Conservation (phyloP, 2,797 vertebrate species). For the Syncerus caffer region DNA sequence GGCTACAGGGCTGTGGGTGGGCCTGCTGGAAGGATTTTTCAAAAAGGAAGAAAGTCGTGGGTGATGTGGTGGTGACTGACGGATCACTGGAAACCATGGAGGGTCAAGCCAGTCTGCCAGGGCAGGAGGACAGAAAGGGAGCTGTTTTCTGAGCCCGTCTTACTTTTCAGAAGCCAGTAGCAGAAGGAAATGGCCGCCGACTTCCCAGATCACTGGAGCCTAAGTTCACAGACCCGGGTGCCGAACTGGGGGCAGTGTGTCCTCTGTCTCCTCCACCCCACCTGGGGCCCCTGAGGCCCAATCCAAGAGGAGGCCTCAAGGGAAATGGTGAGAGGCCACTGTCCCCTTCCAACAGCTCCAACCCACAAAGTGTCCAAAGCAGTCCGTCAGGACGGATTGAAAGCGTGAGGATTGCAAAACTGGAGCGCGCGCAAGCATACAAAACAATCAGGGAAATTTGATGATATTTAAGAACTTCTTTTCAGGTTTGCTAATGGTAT, state of each 20-base stretch:
- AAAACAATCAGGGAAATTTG: not conserved
- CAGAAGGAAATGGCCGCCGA: not conserved
- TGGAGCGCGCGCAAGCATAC: rapidly evolving
- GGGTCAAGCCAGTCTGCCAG: not conserved
- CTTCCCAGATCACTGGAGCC: not conserved
- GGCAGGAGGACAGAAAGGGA: not conserved
- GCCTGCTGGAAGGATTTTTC: slow-evolving; percentile 56
- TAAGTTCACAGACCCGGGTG: not conserved
- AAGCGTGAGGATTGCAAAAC: not conserved
- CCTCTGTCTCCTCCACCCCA: not conserved
- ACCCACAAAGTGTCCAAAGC: not conserved
- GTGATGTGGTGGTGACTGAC: slow-evolving; percentile 49
- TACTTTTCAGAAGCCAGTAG: not conserved
- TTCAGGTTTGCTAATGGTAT: not conserved
- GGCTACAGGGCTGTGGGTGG: slow-evolving; percentile 10
- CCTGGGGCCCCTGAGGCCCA: not conserved
- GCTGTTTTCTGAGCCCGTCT: not conserved
- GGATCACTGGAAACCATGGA: slow-evolving; percentile 40
- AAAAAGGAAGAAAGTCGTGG: slow-evolving; percentile 56
- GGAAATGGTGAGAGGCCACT: not conserved
- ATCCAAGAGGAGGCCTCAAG: not conserved
- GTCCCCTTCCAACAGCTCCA: not conserved
- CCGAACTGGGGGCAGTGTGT: not conserved
- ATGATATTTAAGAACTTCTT: not conserved
- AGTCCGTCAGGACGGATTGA: not conserved